Percentiles rank a stretch among this genome's conserved stretches.
These are phyloP conservation scores for Apteryx owenii DNA, from an alignment of 2,113 vertebrate genomes.

Conservation along the genomic window DNA sequence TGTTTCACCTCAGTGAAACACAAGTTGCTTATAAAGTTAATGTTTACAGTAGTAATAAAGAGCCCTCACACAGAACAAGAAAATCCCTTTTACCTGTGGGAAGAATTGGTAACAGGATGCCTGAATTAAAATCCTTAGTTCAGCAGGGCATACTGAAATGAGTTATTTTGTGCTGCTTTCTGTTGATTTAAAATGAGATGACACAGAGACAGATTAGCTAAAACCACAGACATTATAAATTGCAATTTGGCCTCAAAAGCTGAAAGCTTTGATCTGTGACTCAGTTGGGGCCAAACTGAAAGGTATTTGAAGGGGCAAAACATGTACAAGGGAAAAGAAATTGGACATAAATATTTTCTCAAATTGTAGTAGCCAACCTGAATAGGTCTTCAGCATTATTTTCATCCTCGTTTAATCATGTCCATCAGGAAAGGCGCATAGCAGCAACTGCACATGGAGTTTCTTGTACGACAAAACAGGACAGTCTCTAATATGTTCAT, in stretches of 20 bases:
- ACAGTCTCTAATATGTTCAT: background rate
- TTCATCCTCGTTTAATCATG: background rate
- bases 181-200: conserved; percentile 76
- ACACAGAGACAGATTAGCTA: conserved; percentile 76
- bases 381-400: conserved; percentile 25
- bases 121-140: background rate
- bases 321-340: background rate
- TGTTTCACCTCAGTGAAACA: conserved; percentile 27
- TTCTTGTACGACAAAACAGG: background rate
- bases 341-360: conserved; percentile 37
- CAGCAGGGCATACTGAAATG: background rate
- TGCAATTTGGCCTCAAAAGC: conserved; percentile 72
- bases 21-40: conserved; percentile 59
- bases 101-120: background rate
- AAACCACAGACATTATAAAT: conserved; percentile 77
- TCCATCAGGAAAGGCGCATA: background rate
- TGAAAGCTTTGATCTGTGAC: conserved; percentile 78
- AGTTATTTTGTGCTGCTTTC: conserved; percentile 64
- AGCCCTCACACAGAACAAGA: background rate
- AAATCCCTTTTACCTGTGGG: conserved; percentile 33
- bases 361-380: conserved; percentile 32
- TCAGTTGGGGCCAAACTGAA: conserved; percentile 45
- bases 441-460: background rate
- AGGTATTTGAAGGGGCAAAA: conserved; percentile 59
- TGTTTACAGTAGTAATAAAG: conserved; percentile 36